These are phyloP conservation scores for Anabacerthia variegaticeps DNA, from an alignment of 2,797 vertebrate genomes.

Conservation along the genomic window DNA sequence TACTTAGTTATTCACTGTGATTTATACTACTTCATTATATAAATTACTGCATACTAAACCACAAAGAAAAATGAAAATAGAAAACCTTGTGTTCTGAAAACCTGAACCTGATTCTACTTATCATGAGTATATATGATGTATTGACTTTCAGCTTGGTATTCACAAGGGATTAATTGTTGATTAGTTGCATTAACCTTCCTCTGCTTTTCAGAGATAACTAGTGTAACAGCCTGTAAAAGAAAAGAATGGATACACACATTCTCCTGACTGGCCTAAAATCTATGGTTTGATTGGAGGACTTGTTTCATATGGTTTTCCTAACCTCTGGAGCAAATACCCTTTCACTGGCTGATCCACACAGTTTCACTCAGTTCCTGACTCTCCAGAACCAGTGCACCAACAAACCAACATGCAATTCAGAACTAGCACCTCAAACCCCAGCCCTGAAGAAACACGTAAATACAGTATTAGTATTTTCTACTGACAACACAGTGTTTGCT, in stretches of 20 bases:
- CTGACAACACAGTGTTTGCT: not conserved
- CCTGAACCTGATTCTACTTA: not conserved
- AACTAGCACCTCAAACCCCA: not conserved
- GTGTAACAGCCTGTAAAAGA: not conserved
- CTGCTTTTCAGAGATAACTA: not conserved
- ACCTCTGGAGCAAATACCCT: not conserved
- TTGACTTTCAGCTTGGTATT: not conserved
- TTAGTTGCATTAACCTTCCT: not conserved
- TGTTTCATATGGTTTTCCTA: not conserved
- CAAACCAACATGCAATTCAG: fast-evolving
- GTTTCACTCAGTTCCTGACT: not conserved
- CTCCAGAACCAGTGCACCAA: fast-evolving
- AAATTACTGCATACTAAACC: not conserved
- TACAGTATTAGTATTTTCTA: not conserved
- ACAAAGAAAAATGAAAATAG: not conserved
- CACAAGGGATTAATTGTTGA: not conserved
- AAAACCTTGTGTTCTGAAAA: not conserved
- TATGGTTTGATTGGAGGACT: not conserved
- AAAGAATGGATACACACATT: not conserved
- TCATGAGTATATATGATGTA: not conserved
- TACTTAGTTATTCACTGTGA: not conserved
- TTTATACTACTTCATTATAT: not conserved
- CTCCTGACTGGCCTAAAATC: not conserved
- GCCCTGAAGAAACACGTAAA: fast-evolving
- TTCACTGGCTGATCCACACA: fast-evolving